A percentile compares a stretch with the other conserved stretches of the same genome.
Conservation (phyloP, 2,888 invertebrate species). For the Lasioglossum marginatum region DNA sequence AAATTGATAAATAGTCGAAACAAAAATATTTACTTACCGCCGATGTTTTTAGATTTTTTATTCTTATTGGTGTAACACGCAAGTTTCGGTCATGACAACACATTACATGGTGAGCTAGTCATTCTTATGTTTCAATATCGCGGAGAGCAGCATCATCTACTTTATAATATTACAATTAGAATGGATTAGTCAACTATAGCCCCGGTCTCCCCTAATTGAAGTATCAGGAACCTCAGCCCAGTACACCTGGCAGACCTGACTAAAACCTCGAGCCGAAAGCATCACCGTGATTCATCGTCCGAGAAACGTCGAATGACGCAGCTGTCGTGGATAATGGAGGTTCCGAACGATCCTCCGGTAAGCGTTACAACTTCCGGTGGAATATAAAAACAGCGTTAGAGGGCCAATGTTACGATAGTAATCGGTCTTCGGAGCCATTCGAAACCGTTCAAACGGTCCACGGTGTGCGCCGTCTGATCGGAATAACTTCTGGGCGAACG, state of each 20-base stretch:
- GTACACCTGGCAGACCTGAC: not conserved
- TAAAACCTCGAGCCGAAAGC: not conserved
- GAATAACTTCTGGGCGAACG: not conserved
- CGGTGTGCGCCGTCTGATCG: not conserved
- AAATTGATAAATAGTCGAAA: no score
- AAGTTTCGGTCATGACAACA: no score
- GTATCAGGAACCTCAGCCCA: not conserved
- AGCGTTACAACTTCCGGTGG: not conserved
- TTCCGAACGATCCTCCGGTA: not conserved
- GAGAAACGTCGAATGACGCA: not conserved
- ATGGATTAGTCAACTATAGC: no score
- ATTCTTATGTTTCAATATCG: no score
- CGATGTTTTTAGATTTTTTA: no score
- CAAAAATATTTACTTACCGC: no score
- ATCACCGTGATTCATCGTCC: not conserved
- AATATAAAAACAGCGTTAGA: not conserved
- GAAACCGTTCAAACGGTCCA: conserved; percentile 4
- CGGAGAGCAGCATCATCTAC: no score
- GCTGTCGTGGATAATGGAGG: not conserved
- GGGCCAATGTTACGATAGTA: conserved; percentile 5
- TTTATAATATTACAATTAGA: no score
- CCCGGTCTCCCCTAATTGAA: no score
- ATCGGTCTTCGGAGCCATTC: not conserved
- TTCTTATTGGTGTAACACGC: no score
- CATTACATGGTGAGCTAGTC: no score